phyloP scores from a whole-genome alignment of 2,888 invertebrate genomes.

The Nephrotoma appendiculata region DNA sequence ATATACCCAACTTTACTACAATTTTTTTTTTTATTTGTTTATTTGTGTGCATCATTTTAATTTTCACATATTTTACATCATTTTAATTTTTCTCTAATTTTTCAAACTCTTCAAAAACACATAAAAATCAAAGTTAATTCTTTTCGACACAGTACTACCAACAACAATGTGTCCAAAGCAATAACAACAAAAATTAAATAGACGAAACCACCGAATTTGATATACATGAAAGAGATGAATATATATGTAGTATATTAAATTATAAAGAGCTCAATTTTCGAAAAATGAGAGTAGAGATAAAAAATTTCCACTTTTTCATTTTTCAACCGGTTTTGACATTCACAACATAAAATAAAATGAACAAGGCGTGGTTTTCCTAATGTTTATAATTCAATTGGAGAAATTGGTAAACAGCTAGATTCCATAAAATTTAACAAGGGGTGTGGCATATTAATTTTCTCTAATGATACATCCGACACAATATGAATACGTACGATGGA shows the following conservation, averaged over 20 bases:
- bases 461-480: not conserved
- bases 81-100: slow-evolving; percentile 3
- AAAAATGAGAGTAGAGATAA: not conserved
- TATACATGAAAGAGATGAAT: not conserved
- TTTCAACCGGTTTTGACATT: not conserved
- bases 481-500: not conserved
- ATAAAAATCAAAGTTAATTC: slow-evolving; percentile 1
- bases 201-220: not conserved
- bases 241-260: not conserved
- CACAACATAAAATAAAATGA: not conserved
- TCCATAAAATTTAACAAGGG: not conserved
- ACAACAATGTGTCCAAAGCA: not conserved
- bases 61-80: slow-evolving; percentile 3
- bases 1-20: not conserved
- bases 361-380: not conserved
- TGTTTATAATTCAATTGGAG: not conserved
- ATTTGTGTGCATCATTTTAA: not conserved
- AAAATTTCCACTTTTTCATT: not conserved
- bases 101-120: slow-evolving; percentile 4
- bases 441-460: not conserved
- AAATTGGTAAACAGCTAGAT: not conserved
- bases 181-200: not conserved
- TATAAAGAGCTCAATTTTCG: not conserved
- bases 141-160: not conserved
- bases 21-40: not conserved